Evolutionary conservation across 2,797 vertebrate genomes (phyloP), one percentile per base, ranked within the genome.

Genomic region (Eospalax fontanierii): DNA sequence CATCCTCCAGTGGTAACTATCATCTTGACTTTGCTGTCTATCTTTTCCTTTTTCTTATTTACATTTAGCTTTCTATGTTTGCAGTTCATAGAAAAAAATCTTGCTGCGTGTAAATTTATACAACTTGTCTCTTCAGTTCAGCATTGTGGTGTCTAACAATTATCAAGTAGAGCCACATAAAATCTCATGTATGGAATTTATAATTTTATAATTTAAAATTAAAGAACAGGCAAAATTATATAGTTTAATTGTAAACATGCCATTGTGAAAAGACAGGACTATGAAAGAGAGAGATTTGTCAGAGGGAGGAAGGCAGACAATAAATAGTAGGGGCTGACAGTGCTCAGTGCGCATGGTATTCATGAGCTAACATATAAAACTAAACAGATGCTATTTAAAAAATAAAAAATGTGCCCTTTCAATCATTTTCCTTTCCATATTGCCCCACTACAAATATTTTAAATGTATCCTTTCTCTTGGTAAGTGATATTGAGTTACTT

Each of bases 31-130:
- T 89, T 40, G 38, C 33, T 78, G 1, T 83, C 78, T 78, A 46
- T 80, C 12, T 15, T 95, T 91, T 71, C 63, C 50, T 94, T 78
- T 38, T 71, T 74, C 65, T 65, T n/a, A 24, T 96, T 93, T 89
- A 83, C 35, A 78, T 40, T 94, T 94, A 94, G 19, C 22, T 91
- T 87, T 79, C 33, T 18, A 40, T 26, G 26, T 38, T 87, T 61
- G 30, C 33, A 57, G 43, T 68, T 80, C 50, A 57, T 33, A 78
- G 30, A 76, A 86, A 16, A 61, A 80, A 40, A 88, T 28, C 5
- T 80, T 40, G 50, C 43, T 81, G 19, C 1, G 8, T 50, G 9
- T 46, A 68, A 87, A 75, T 11, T 40, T 90, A 94, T 4, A 65
- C 12, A 90, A 63, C 5, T 21, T 81, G 15, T 11, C 80, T 71